Evolutionary conservation across 2,797 vertebrate genomes (phyloP), one percentile per base, ranked within the genome.

Genomic region (Lates japonicus): DNA sequence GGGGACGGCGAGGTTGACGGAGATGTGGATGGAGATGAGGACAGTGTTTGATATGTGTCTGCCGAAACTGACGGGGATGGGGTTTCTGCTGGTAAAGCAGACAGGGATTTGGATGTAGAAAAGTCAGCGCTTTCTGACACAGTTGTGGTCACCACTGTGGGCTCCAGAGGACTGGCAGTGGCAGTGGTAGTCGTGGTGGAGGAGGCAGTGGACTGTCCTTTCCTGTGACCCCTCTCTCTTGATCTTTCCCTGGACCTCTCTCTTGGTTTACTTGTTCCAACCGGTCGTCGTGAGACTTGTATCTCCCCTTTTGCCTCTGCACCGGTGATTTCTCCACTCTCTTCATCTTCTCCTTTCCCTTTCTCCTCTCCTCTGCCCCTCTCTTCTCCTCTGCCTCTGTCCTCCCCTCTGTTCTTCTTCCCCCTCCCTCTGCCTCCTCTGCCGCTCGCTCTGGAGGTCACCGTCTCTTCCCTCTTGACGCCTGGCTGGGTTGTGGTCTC

Each of bases 241-340:
- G 91, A 92, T 74, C 92, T 78, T 65, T 93, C 91, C 52, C 93
- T 92, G 68, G 93, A 91, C 60, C 94, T 79, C 61, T 93, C 92
- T 68, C 90, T 92, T 1, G 93, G 91, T 82, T 92, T 94, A 42
- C 84, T 88, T 17, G 92, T 91, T 42, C 76, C 93, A 3, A 72
- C 88, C 0, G 80, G 91, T 22, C 90, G 79, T 7, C 87, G 87
- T 16, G 93, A 93, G 71, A 95, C 92, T 81, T 95, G 94, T 62
- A 95, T 92, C 76, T 95, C 94, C 33, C 94, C 94, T 49, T 93
- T 94, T 4, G 93, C 95, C 79, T 96, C 94, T 0, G 64, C 85
- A 0, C 87, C 85, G 0, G 72, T 82, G 57, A 86, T 86, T 82
- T 91, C 93, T 35, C 89, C 93, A 9, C 90, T 93, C 1, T 93